Evolutionary conservation across 2,113 vertebrate species (phyloP).

Genomic region (Hippolais icterina): DNA sequence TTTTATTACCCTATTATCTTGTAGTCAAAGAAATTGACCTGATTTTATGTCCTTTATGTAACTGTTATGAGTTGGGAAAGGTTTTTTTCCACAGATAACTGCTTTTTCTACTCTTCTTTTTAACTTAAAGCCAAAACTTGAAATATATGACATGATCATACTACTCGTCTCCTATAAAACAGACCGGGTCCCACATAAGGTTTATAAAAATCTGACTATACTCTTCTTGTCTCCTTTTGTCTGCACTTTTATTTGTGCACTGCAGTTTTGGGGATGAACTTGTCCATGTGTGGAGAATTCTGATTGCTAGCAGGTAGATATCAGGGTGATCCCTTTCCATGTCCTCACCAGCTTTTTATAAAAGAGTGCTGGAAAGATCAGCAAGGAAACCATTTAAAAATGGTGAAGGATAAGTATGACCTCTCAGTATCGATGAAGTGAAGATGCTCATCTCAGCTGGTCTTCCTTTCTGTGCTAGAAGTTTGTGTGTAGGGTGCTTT

Average conservation of each 20-base stretch:
- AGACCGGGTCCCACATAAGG: background rate
- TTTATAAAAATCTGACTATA: background rate
- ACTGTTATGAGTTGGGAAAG: background rate
- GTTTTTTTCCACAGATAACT: background rate
- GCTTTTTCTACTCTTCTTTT: background rate
- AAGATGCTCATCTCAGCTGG: fast-evolving
- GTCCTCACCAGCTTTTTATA: background rate
- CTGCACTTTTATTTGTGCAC: background rate
- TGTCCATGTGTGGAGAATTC: background rate
- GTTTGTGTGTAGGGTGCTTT: background rate
- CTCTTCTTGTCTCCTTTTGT: background rate
- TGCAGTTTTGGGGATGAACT: background rate
- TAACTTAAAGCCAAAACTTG: background rate
- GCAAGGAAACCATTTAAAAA: background rate
- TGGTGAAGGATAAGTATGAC: background rate
- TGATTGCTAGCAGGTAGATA: background rate
- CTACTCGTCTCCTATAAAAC: background rate
- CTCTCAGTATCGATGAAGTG: background rate
- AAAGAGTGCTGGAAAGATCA: background rate
- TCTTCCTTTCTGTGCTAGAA: background rate
- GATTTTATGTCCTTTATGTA: background rate
- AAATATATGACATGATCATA: background rate
- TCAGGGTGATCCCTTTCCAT: fast-evolving
- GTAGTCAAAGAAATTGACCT: background rate
- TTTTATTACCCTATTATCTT: background rate